Percentiles rank a stretch among this genome's conserved stretches.
Conservation (phyloP, 2,888 invertebrate genomes). For the Campoplex nolae region DNA sequence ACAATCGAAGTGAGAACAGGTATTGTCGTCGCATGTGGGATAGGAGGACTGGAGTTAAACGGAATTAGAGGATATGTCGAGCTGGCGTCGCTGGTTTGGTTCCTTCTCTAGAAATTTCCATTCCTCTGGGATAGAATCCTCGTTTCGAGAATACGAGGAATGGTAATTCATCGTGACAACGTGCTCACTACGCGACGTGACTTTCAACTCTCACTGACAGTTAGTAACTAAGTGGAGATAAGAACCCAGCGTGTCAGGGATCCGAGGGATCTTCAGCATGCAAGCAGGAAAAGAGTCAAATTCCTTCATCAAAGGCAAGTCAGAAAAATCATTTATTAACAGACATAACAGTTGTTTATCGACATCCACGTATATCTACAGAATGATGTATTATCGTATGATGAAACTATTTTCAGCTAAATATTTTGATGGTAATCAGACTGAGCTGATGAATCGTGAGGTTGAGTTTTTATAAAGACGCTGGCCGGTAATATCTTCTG, state of each 20-base stretch:
- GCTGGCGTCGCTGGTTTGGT: conserved; percentile 25
- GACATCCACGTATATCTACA: too few relatives aligned
- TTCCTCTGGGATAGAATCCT: conserved; percentile 24
- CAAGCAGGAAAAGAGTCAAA: not conserved
- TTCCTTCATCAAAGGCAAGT: too few relatives aligned
- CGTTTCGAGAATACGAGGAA: conserved; percentile 56
- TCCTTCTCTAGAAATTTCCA: conserved; percentile 51
- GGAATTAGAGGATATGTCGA: conserved; percentile 39
- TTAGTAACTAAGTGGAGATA: not conserved
- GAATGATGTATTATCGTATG: too few relatives aligned
- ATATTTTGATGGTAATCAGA: too few relatives aligned
- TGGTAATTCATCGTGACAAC: conserved; percentile 63
- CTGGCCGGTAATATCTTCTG: too few relatives aligned
- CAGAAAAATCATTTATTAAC: too few relatives aligned
- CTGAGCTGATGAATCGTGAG: too few relatives aligned
- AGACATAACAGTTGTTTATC: too few relatives aligned
- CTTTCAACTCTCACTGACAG: not conserved
- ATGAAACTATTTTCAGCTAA: too few relatives aligned
- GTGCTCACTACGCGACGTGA: conserved; percentile 30
- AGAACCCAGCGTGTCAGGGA: not conserved
- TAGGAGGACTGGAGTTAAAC: conserved; percentile 23
- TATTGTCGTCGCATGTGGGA: conserved; percentile 48
- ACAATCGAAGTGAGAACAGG: conserved; percentile 67
- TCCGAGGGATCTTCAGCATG: not conserved
- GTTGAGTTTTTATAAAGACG: too few relatives aligned